These are phyloP conservation scores for Lepeophtheirus salmonis DNA, from an alignment of 1,140 invertebrate species.

Conservation along the genomic window DNA sequence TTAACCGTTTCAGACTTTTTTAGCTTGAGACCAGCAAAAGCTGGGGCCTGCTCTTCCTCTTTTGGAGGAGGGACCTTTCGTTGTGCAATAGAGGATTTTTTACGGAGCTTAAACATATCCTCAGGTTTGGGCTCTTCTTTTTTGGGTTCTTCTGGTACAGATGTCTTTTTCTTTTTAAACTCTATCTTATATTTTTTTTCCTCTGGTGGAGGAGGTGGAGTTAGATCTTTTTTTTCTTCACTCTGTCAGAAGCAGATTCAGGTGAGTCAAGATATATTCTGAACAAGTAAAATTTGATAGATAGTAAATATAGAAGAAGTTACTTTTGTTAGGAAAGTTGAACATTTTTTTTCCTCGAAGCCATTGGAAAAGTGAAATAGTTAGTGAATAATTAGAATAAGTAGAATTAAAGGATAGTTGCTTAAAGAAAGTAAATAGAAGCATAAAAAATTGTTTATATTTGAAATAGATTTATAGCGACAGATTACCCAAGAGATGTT, in stretches of 20 bases:
- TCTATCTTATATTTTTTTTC: conserved; percentile 28
- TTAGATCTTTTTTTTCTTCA: conserved; percentile 11
- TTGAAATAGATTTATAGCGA: too few relatives aligned
- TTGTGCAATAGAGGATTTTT: conserved; percentile 9
- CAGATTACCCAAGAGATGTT: not conserved
- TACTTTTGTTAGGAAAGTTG: too few relatives aligned
- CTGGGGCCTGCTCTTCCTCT: conserved; percentile 10
- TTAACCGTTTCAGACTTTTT: conserved; percentile 11
- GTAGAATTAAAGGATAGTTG: not conserved
- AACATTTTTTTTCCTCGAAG: too few relatives aligned
- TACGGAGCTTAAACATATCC: conserved; percentile 13
- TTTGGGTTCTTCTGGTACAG: conserved; percentile 13
- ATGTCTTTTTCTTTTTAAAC: conserved; percentile 31
- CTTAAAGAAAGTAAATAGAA: too few relatives aligned
- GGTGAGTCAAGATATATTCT: too few relatives aligned
- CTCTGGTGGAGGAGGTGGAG: conserved; percentile 21
- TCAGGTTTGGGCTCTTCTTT: not conserved
- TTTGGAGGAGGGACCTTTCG: conserved; percentile 3
- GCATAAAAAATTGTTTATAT: too few relatives aligned
- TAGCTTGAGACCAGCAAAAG: conserved; percentile 16
- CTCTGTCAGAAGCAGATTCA: not conserved
- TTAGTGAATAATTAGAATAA: not conserved
- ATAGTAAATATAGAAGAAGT: too few relatives aligned
- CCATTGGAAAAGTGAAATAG: not conserved
- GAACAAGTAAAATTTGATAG: too few relatives aligned